These are phyloP conservation scores for Glyphotaelius pellucidus DNA, from an alignment of 2,888 invertebrate genomes.

Conservation along the genomic window DNA sequence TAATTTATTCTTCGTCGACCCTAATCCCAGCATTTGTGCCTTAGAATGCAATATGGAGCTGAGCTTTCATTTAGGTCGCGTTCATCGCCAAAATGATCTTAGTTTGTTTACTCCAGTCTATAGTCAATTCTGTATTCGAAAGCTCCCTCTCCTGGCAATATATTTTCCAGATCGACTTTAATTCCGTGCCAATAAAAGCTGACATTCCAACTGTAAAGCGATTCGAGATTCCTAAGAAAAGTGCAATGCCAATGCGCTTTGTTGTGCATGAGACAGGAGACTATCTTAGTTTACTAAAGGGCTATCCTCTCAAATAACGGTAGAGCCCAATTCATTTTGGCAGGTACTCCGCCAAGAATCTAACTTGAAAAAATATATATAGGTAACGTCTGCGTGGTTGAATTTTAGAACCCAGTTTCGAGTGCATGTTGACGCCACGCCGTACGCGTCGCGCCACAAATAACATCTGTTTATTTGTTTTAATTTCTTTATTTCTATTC, in stretches of 20 bases:
- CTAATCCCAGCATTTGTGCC: constrained; percentile 11
- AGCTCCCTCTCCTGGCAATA: constrained; percentile 52
- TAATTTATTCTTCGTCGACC: background rate
- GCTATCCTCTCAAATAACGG: constrained; percentile 11
- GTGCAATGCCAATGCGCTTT: constrained; percentile 38
- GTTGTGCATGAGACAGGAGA: constrained; percentile 2
- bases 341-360: background rate
- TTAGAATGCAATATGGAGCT: constrained; percentile 35
- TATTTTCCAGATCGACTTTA: constrained; percentile 55
- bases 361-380: background rate
- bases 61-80: constrained; percentile 57
- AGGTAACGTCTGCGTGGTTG: no score
- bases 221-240: constrained; percentile 56
- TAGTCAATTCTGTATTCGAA: background rate
- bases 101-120: constrained; percentile 34
- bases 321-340: background rate
- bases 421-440: no score
- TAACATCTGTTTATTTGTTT: no score
- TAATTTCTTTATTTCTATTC: no score
- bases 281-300: constrained; percentile 36
- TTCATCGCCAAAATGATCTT: constrained; percentile 25
- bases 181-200: constrained; percentile 53
- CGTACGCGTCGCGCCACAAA: no score
- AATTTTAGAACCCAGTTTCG: no score
- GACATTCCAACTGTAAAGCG: constrained; percentile 55